Evolutionary conservation across 2,888 invertebrate species (phyloP).

Genomic region (Aethes cnicana): DNA sequence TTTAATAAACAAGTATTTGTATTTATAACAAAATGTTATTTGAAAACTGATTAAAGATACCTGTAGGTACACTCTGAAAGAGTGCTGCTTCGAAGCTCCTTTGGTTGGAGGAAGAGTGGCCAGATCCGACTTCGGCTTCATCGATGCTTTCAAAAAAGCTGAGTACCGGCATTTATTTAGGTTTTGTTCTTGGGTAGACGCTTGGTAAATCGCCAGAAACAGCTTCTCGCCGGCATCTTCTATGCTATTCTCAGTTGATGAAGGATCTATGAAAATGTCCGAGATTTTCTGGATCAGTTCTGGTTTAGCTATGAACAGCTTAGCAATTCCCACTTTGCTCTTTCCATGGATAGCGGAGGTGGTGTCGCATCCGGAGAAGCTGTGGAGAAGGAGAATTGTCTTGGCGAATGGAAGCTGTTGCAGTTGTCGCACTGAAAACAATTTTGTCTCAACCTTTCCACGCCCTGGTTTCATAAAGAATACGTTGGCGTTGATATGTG

Average conservation of each 20-base stretch:
- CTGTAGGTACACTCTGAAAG: slow-evolving; percentile 9
- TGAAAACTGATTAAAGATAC: slow-evolving; percentile 3
- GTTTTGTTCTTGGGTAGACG: slow-evolving; percentile 3
- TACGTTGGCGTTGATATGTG: background rate
- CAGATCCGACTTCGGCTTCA: slow-evolving; percentile 12
- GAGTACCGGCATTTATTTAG: background rate
- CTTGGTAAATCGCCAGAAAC: slow-evolving; percentile 9
- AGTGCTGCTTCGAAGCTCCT: no score
- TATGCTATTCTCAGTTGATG: slow-evolving; percentile 10
- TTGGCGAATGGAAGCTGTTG: no score
- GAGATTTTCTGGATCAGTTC: slow-evolving; percentile 10
- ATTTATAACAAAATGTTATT: no score
- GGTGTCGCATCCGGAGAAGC: background rate
- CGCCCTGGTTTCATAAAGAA: background rate
- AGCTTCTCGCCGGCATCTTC: slow-evolving; percentile 15
- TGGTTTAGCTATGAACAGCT: slow-evolving; percentile 5
- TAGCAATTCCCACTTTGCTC: slow-evolving; percentile 8
- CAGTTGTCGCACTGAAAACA: no score
- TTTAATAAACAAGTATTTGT: no score
- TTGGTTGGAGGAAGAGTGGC: slow-evolving; percentile 1
- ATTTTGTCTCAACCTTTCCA: background rate
- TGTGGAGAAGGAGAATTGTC: background rate
- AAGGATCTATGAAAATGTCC: slow-evolving; percentile 2
- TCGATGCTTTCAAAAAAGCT: background rate
- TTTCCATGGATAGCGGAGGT: background rate